phyloP scores from a whole-genome alignment of 2,113 vertebrate species.

The Myrmophylax atrothorax region DNA sequence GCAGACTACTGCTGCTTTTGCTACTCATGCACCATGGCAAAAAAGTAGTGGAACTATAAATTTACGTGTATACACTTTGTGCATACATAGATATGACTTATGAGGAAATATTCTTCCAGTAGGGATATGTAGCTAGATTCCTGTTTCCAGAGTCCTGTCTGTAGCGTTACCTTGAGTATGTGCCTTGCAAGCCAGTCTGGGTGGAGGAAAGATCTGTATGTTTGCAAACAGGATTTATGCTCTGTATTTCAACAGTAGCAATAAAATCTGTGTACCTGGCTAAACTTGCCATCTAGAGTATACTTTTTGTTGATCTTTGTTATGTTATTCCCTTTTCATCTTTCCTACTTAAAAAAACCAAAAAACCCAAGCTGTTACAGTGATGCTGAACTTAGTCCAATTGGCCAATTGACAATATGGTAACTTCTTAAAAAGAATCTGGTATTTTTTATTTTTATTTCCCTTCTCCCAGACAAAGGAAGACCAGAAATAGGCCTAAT shows the following conservation, averaged over 20 bases:
- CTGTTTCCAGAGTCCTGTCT: background rate
- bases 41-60: background rate
- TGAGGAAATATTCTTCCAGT: background rate
- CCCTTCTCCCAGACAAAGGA: background rate
- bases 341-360: background rate
- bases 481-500: background rate
- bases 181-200: background rate
- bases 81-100: background rate
- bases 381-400: background rate
- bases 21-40: background rate
- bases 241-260: background rate
- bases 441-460: background rate
- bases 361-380: rapidly evolving
- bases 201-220: background rate
- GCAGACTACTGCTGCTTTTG: background rate
- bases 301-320: background rate
- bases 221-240: background rate
- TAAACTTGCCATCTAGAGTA: background rate
- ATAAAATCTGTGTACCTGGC: background rate
- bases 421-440: background rate
- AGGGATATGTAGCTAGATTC: background rate
- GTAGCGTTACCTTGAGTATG: background rate
- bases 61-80: background rate
- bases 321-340: background rate
- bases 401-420: background rate